phyloP scores from a whole-genome alignment of 2,113 vertebrate genomes.

The Pavo muticus region DNA sequence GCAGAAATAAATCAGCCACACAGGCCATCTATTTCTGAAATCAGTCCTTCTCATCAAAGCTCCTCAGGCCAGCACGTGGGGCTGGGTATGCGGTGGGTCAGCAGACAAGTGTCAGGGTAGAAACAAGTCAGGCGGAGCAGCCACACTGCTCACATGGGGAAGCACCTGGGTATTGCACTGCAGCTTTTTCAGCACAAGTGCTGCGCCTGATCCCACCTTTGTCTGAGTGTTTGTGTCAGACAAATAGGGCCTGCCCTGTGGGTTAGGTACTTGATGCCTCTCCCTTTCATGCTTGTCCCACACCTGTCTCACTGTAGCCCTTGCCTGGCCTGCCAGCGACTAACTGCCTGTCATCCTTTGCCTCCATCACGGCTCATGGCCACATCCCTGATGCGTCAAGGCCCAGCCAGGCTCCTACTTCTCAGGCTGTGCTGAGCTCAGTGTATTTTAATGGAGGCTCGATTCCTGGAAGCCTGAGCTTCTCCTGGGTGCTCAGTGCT shows the following conservation, averaged over 20 bases:
- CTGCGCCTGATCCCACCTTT: background rate
- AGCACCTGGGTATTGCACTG: background rate
- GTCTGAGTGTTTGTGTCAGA: background rate
- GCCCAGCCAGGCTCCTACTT: background rate
- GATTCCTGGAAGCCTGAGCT: background rate
- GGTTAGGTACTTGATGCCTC: background rate
- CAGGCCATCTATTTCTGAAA: conserved; percentile 76
- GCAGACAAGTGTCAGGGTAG: background rate
- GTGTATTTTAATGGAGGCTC: background rate
- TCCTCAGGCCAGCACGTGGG: conserved; percentile 62
- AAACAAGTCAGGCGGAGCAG: background rate
- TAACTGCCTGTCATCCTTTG: accelerated
- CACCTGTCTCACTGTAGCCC: accelerated
- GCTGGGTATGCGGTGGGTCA: background rate
- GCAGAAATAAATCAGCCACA: conserved; percentile 82
- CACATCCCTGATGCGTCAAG: background rate
- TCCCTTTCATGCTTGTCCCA: background rate
- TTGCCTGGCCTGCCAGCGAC: background rate
- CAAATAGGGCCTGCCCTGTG: background rate
- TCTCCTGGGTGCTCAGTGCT: background rate
- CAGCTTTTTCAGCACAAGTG: accelerated
- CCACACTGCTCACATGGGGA: background rate
- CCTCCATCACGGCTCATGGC: background rate
- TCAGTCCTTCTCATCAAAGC: conserved; percentile 72
- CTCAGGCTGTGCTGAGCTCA: background rate